A percentile compares a stretch with the other conserved stretches of the same genome.
These are phyloP conservation scores for Gymnocheta viridis DNA, from an alignment of 2,888 invertebrate species.

Conservation along the genomic window DNA sequence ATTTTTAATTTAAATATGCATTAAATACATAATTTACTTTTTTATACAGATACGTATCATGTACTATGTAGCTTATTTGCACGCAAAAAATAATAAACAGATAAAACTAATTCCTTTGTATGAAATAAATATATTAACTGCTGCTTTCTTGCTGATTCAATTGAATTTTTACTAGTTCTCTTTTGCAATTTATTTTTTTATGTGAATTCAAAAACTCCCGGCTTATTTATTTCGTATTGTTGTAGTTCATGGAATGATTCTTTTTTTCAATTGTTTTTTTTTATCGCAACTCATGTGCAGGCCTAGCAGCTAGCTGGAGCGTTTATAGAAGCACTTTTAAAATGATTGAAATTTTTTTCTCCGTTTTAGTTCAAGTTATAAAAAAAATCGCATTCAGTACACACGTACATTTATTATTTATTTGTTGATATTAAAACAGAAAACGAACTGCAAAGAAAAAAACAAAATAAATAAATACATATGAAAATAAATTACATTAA, in stretches of 20 bases:
- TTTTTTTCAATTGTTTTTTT: background rate
- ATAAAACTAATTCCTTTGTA: slow-evolving; percentile 42
- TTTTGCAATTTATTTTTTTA: background rate
- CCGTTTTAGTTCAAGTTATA: slow-evolving; percentile 6
- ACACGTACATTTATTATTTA: background rate
- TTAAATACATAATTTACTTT: slow-evolving; percentile 38
- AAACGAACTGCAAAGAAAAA: slow-evolving; percentile 34
- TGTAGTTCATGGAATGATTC: slow-evolving; percentile 45
- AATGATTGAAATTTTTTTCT: background rate
- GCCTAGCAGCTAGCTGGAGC: background rate
- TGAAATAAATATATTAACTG: slow-evolving; percentile 8
- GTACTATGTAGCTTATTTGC: background rate
- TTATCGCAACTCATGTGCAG: slow-evolving; percentile 30
- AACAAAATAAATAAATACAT: background rate
- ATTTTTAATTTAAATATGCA: slow-evolving; percentile 13
- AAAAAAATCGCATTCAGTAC: background rate
- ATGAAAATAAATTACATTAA: background rate
- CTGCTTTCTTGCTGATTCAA: slow-evolving; percentile 56
- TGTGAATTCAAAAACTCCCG: slow-evolving; percentile 27
- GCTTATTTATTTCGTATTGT: slow-evolving; percentile 20
- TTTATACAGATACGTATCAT: background rate
- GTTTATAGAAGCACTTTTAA: slow-evolving; percentile 15
- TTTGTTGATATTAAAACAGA: slow-evolving; percentile 31
- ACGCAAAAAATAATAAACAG: slow-evolving; percentile 1
- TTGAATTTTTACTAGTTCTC: slow-evolving; percentile 24